Conservation (phyloP, 2,797 vertebrate species). For the Myiotriccus ornatus region DNA sequence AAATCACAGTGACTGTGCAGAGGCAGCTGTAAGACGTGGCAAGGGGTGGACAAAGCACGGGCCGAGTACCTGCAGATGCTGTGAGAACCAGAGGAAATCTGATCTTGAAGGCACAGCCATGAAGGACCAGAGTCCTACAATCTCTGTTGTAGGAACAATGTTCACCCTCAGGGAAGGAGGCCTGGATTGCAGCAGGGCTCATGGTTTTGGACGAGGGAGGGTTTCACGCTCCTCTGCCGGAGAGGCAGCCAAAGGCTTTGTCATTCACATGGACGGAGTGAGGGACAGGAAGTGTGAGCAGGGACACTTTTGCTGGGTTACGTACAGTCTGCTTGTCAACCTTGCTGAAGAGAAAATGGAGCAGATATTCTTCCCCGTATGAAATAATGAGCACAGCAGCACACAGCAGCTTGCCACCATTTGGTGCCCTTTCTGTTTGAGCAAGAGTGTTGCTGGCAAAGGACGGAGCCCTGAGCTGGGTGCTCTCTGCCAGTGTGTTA, state of each 20-base stretch:
- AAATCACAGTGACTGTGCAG: not conserved
- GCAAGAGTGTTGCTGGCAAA: not conserved
- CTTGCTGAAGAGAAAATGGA: not conserved
- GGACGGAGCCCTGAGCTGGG: not conserved
- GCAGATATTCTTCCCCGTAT: accelerated
- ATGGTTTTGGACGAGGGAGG: not conserved
- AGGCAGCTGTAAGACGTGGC: accelerated
- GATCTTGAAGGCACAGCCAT: not conserved
- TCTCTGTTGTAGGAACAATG: accelerated
- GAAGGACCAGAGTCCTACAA: not conserved
- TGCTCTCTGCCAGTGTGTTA: accelerated
- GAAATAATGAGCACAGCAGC: not conserved
- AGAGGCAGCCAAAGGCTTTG: not conserved
- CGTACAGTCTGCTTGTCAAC: not conserved
- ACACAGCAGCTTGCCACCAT: not conserved
- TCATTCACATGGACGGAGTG: accelerated
- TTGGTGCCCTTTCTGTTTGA: not conserved
- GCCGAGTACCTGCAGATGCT: not conserved
- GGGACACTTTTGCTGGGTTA: not conserved
- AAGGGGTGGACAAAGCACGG: not conserved
- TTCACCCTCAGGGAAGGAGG: not conserved
- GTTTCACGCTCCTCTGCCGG: accelerated
- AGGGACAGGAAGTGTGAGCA: not conserved
- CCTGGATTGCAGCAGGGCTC: not conserved
- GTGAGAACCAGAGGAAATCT: accelerated